These are phyloP conservation scores for Empidonax alnorum DNA, from an alignment of 2,113 vertebrate species.

Conservation along the genomic window DNA sequence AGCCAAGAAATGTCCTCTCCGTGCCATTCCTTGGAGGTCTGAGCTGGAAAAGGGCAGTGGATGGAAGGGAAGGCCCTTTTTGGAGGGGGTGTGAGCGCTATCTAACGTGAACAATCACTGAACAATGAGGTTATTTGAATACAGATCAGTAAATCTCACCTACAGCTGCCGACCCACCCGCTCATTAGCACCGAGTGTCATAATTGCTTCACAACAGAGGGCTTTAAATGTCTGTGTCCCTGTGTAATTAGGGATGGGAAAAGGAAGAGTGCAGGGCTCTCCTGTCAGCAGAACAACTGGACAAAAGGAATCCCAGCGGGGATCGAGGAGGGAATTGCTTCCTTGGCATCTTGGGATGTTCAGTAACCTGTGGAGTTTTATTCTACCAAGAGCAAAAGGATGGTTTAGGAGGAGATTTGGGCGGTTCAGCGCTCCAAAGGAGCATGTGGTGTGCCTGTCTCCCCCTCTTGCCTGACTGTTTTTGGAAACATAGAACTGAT, in stretches of 20 bases:
- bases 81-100: not conserved
- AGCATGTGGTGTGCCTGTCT: rapidly evolving
- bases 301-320: rapidly evolving
- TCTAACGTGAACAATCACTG: not conserved
- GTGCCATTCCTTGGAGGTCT: not conserved
- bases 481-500: not conserved
- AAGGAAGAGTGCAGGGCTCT: not conserved
- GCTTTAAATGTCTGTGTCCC: not conserved
- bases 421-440: not conserved
- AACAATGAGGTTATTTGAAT: slow-evolving; percentile 10
- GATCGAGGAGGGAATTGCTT: not conserved
- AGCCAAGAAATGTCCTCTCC: not conserved
- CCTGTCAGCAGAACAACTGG: not conserved
- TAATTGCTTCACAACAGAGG: slow-evolving; percentile 29
- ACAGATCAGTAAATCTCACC: not conserved
- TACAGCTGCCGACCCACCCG: not conserved
- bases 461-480: not conserved
- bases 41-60: not conserved
- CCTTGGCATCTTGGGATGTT: rapidly evolving
- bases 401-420: not conserved
- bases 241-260: not conserved
- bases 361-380: rapidly evolving
- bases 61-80: not conserved
- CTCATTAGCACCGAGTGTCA: slow-evolving; percentile 17
- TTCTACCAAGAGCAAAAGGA: not conserved